Conservation (phyloP, 2,797 vertebrate genomes). For the Anabacerthia variegaticeps region DNA sequence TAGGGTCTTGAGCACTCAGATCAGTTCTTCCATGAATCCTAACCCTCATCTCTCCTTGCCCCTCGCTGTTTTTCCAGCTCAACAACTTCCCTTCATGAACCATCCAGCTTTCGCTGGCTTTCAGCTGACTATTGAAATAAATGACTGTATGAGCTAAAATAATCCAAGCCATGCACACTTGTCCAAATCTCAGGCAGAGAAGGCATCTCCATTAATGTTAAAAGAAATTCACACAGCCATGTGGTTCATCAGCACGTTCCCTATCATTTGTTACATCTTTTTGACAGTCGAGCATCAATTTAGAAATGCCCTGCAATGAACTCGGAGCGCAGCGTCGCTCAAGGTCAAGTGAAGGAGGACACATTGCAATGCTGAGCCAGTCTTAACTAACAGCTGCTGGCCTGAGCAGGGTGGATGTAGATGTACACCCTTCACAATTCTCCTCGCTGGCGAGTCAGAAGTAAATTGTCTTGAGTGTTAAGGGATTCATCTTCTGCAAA, state of each 20-base stretch:
- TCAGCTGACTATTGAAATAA: constrained; percentile 30
- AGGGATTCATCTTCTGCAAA: neutral
- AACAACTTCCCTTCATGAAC: neutral
- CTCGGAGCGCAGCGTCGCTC: neutral
- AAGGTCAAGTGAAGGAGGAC: constrained; percentile 34
- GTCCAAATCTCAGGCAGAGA: neutral
- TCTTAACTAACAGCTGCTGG: neutral
- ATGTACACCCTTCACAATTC: neutral
- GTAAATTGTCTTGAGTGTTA: neutral
- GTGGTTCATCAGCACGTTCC: constrained; percentile 21
- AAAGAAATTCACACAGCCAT: constrained; percentile 2
- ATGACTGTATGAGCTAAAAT: neutral
- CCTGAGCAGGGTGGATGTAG: neutral
- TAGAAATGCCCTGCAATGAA: constrained; percentile 42
- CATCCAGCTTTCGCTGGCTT: neutral
- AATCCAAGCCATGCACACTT: neutral
- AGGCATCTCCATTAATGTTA: neutral
- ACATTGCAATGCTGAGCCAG: neutral
- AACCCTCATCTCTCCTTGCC: neutral
- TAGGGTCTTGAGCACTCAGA: neutral
- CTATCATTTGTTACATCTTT: constrained; percentile 49
- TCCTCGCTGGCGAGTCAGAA: neutral
- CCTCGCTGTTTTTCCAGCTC: neutral
- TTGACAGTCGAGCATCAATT: constrained; percentile 37
- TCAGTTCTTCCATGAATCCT: neutral